phyloP scores from a whole-genome alignment of 2,113 vertebrate species.

The Camelus dromedarius region DNA sequence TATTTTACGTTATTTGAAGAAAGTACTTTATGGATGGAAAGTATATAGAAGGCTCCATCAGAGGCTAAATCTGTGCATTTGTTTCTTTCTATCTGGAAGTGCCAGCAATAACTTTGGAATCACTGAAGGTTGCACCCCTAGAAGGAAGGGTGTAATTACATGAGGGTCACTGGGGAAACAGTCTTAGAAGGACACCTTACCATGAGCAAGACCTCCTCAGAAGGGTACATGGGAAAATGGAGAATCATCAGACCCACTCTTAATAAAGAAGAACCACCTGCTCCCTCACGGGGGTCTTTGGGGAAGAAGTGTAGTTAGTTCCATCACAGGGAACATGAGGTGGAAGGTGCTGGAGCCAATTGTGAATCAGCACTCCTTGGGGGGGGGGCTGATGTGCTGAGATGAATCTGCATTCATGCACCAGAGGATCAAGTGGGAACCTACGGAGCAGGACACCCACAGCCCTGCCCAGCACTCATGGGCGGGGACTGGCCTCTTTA shows the following conservation, averaged over 20 bases:
- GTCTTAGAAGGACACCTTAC: background rate
- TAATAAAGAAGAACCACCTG: background rate
- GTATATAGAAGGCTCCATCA: background rate
- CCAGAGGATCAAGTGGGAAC: background rate
- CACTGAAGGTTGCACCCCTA: background rate
- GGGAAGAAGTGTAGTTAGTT: background rate
- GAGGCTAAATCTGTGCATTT: background rate
- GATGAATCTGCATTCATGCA: background rate
- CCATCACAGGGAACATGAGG: background rate
- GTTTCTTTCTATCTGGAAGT: background rate
- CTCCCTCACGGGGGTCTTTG: background rate
- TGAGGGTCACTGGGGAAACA: background rate
- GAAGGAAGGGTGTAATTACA: background rate
- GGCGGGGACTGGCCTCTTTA: background rate
- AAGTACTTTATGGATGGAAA: background rate
- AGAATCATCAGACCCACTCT: background rate
- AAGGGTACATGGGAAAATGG: background rate
- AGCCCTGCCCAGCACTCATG: background rate
- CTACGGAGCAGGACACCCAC: background rate
- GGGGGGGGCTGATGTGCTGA: background rate
- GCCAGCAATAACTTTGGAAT: background rate
- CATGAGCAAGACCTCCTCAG: background rate
- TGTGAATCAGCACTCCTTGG: background rate
- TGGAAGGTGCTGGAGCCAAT: background rate
- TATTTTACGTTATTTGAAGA: too few species aligned